Percentiles rank a stretch among this genome's conserved stretches.
Evolutionary conservation across 1,140 invertebrate genomes (phyloP).

Genomic region (Dendrolimus punctatus): DNA sequence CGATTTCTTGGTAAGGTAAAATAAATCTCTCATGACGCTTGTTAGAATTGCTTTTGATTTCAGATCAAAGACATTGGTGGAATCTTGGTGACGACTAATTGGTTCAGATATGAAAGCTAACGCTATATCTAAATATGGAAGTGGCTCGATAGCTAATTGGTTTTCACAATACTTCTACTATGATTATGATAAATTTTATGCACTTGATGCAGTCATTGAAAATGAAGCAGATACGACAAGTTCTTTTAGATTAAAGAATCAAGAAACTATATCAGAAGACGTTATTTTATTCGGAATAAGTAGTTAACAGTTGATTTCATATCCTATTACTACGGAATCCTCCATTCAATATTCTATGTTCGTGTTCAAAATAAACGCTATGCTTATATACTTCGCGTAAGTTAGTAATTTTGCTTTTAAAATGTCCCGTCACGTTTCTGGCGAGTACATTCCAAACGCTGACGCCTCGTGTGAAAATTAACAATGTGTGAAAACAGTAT

Average conservation of each 20-base stretch:
- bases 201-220: constrained; percentile 10
- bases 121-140: constrained; percentile 24
- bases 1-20: constrained; percentile 36
- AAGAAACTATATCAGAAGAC: too few relatives aligned
- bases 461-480: constrained; percentile 13
- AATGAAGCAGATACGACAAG: too few relatives aligned
- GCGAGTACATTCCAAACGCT: constrained; percentile 19
- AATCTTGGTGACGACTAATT: constrained; percentile 49
- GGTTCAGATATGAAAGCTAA: constrained; percentile 35
- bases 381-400: constrained; percentile 26
- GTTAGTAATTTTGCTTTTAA: constrained; percentile 44
- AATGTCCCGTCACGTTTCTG: constrained; percentile 37
- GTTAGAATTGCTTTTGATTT: constrained; percentile 54
- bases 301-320: too few relatives aligned
- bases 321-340: not conserved
- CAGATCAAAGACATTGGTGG: constrained; percentile 45
- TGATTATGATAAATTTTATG: constrained; percentile 1
- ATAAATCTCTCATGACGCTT: constrained; percentile 63
- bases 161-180: not conserved
- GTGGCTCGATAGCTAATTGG: not conserved
- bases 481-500: constrained; percentile 14
- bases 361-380: constrained; percentile 12
- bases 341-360: constrained; percentile 1
- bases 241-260: too few relatives aligned
- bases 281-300: too few relatives aligned